phyloP scores from a whole-genome alignment of 2,113 vertebrate species.

The Pongo pygmaeus region DNA sequence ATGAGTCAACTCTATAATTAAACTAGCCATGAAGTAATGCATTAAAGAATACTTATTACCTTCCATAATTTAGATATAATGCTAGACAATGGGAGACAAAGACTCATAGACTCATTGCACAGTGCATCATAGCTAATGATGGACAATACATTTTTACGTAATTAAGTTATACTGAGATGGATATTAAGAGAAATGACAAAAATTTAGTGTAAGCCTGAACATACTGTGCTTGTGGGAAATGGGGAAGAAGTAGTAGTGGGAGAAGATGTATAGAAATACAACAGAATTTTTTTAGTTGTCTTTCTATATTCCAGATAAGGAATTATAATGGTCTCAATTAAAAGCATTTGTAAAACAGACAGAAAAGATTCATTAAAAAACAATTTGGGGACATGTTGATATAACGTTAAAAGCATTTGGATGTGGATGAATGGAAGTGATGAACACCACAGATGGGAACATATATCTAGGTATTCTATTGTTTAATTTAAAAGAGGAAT shows the following conservation, averaged over 20 bases:
- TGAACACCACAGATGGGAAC: neutral
- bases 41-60: neutral
- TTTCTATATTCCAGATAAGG: neutral
- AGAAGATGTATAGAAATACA: neutral
- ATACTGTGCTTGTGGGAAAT: neutral
- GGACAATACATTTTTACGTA: neutral
- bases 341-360: neutral
- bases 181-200: neutral
- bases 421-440: neutral
- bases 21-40: neutral
- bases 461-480: neutral
- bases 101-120: neutral
- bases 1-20: conserved; percentile 11
- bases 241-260: neutral
- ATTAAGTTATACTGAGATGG: neutral
- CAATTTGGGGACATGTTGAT: neutral
- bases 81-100: neutral
- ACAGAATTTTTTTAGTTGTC: neutral
- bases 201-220: neutral
- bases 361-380: neutral
- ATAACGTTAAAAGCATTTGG: neutral
- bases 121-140: neutral
- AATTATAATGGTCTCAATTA: neutral
- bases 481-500: neutral
- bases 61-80: neutral